Evolutionary conservation across 2,888 invertebrate genomes (phyloP).

Genomic region (Nebria salina): DNA sequence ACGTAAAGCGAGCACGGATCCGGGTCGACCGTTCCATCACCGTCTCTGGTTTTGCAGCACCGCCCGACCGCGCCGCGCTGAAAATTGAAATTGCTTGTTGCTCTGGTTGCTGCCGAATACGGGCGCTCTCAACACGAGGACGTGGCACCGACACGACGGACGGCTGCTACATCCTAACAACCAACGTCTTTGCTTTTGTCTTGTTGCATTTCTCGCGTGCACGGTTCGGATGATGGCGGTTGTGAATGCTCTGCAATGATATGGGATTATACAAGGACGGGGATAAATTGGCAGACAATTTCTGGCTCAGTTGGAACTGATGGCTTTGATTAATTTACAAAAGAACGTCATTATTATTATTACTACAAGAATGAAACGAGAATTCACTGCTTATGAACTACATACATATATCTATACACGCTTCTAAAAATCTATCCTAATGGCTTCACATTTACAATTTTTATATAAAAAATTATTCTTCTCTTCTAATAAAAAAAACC

Average conservation of each 20-base stretch:
- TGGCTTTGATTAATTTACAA: neutral
- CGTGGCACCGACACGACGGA: no score
- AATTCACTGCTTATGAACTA: no score
- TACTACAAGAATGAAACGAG: neutral
- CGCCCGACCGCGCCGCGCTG: neutral
- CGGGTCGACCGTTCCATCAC: slow-evolving; percentile 20
- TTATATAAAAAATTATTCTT: no score
- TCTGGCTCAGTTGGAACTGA: neutral
- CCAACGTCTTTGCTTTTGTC: neutral
- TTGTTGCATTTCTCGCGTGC: neutral
- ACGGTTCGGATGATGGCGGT: neutral
- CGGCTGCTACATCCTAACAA: neutral
- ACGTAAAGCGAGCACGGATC: slow-evolving; percentile 37
- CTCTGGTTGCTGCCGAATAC: neutral
- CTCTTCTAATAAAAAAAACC: no score
- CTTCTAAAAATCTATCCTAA: no score
- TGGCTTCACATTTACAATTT: no score
- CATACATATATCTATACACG: no score
- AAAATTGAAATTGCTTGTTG: slow-evolving; percentile 22
- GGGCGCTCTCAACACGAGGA: neutral
- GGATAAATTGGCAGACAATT: neutral
- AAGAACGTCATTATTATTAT: neutral
- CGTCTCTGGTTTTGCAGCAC: slow-evolving; percentile 6
- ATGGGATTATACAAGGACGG: neutral
- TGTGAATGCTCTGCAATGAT: neutral